Evolutionary conservation across 2,888 invertebrate species (phyloP).

Genomic region (Cheiracanthium punctorium): DNA sequence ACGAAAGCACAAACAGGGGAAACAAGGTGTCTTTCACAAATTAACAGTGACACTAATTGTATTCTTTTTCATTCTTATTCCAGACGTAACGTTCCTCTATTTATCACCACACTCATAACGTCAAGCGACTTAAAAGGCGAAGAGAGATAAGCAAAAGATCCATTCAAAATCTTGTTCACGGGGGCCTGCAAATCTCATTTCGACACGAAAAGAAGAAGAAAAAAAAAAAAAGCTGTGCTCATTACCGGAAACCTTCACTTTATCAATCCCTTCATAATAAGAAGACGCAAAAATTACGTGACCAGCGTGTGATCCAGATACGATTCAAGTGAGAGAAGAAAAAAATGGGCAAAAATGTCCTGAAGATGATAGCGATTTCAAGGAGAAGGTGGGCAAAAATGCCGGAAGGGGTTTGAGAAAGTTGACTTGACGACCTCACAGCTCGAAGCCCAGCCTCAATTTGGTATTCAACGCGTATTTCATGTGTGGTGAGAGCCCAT

Average conservation of each 20-base stretch:
- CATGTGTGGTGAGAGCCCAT: neutral
- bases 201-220: neutral
- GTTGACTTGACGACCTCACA: slow-evolving; percentile 22
- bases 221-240: neutral
- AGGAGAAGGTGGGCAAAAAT: slow-evolving; percentile 6
- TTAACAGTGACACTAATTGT: slow-evolving; percentile 1
- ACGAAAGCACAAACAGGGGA: no score
- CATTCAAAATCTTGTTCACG: slow-evolving; percentile 3
- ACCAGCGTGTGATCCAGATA: slow-evolving; percentile 14
- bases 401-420: slow-evolving; percentile 6
- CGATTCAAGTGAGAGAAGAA: neutral
- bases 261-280: slow-evolving; percentile 15
- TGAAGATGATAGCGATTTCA: neutral
- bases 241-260: slow-evolving; percentile 16
- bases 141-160: neutral
- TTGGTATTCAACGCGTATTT: slow-evolving; percentile 5
- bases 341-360: neutral
- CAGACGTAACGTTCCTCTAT: neutral
- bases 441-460: neutral
- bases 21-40: no score
- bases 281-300: slow-evolving; percentile 23
- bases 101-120: neutral
- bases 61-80: slow-evolving; percentile 9
- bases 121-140: neutral
- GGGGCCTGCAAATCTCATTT: slow-evolving; percentile 3